A percentile compares a stretch with the other conserved stretches of the same genome.
phyloP scores from a whole-genome alignment of 2,113 vertebrate species.

The Struthio camelus region DNA sequence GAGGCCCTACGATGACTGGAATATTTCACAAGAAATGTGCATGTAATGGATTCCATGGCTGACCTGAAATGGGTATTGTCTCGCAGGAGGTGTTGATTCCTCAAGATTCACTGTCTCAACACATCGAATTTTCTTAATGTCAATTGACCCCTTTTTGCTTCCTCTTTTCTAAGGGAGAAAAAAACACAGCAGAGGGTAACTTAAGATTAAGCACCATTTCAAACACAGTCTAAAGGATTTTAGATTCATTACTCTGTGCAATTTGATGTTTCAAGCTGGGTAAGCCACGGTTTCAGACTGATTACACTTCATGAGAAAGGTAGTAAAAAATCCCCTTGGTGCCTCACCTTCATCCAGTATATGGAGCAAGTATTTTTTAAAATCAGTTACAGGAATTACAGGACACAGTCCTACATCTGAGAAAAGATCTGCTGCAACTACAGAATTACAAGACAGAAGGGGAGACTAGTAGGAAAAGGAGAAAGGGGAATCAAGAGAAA shows the following conservation, averaged over 20 bases:
- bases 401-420: background rate
- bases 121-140: conserved; percentile 69
- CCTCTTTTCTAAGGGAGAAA: conserved; percentile 68
- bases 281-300: background rate
- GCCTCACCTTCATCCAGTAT: background rate
- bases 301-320: background rate
- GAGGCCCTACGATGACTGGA: background rate
- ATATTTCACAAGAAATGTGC: background rate
- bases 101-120: conserved; percentile 69
- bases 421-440: background rate
- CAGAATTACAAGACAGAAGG: background rate
- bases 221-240: background rate
- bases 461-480: background rate
- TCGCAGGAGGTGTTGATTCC: conserved; percentile 62
- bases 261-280: background rate
- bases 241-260: background rate
- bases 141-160: conserved; percentile 53
- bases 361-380: background rate
- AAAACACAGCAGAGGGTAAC: background rate
- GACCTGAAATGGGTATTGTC: conserved; percentile 77
- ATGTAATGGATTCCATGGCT: background rate
- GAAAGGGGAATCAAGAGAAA: background rate
- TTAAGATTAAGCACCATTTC: background rate
- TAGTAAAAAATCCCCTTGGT: background rate
- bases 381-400: background rate